Conservation (phyloP, 2,113 vertebrate genomes). For the Petroica traversi region DNA sequence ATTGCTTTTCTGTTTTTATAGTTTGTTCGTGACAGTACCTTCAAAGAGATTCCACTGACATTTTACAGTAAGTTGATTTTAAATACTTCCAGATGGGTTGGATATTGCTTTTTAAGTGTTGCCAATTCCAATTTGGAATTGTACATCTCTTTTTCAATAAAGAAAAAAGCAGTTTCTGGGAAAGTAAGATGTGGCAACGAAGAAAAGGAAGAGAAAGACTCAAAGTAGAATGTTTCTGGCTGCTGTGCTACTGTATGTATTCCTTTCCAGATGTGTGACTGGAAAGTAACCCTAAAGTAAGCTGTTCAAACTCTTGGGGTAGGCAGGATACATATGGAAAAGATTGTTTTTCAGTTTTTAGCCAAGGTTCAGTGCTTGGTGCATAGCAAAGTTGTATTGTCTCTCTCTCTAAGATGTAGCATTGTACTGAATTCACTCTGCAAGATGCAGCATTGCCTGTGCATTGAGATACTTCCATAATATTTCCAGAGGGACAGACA, state of each 20-base stretch:
- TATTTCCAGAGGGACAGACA: not conserved
- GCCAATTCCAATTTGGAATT: slow-evolving; percentile 24
- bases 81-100: not conserved
- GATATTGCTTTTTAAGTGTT: not conserved
- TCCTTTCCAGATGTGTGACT: not conserved
- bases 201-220: not conserved
- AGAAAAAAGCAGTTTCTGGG: not conserved
- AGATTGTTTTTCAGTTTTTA: not conserved
- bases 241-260: not conserved
- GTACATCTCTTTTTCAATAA: not conserved
- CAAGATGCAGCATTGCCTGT: not conserved
- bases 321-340: not conserved
- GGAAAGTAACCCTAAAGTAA: not conserved
- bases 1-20: slow-evolving; percentile 61
- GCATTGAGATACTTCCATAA: not conserved
- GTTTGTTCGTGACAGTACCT: slow-evolving; percentile 87
- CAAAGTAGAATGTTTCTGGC: not conserved
- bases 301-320: not conserved
- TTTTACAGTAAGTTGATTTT: slow-evolving; percentile 87
- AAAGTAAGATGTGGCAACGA: not conserved
- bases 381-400: not conserved
- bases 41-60: slow-evolving; percentile 90
- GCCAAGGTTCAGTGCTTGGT: not conserved
- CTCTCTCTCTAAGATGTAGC: not conserved
- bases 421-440: not conserved